Conservation (phyloP, 2,113 vertebrate genomes). For the Piprites chloris region DNA sequence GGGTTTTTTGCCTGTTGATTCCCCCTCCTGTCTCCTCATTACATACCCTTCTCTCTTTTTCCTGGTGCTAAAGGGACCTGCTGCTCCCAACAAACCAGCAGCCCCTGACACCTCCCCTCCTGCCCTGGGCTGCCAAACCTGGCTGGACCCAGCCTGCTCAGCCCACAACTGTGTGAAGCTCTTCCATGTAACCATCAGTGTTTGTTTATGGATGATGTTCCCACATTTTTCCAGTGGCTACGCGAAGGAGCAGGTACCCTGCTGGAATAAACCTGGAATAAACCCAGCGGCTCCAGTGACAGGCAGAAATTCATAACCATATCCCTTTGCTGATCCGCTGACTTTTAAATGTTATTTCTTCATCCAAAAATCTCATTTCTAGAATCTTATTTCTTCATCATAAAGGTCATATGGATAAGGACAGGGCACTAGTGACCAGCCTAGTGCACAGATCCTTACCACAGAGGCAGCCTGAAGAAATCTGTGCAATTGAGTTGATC, state of each 20-base stretch:
- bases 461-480: not conserved
- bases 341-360: not conserved
- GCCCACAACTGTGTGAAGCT: rapidly evolving
- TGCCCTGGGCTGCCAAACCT: not conserved
- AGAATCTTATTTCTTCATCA: not conserved
- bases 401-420: not conserved
- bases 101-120: not conserved
- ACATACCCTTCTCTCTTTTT: not conserved
- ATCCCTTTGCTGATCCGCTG: not conserved
- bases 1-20: not conserved
- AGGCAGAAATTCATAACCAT: not conserved
- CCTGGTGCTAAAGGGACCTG: not conserved
- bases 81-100: not conserved
- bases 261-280: not conserved
- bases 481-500: constrained; percentile 18
- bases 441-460: not conserved
- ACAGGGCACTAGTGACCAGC: not conserved
- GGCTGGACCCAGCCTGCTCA: not conserved
- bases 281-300: not conserved
- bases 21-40: rapidly evolving
- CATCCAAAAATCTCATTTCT: not conserved
- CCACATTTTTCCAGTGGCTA: not conserved
- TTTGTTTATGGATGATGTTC: not conserved
- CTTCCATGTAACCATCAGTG: not conserved
- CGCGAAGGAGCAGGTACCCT: rapidly evolving